A percentile compares a stretch with the other conserved stretches of the same genome.
These are phyloP conservation scores for Leptinotarsa peninsularis DNA, from an alignment of 2,888 invertebrate species.

Conservation along the genomic window DNA sequence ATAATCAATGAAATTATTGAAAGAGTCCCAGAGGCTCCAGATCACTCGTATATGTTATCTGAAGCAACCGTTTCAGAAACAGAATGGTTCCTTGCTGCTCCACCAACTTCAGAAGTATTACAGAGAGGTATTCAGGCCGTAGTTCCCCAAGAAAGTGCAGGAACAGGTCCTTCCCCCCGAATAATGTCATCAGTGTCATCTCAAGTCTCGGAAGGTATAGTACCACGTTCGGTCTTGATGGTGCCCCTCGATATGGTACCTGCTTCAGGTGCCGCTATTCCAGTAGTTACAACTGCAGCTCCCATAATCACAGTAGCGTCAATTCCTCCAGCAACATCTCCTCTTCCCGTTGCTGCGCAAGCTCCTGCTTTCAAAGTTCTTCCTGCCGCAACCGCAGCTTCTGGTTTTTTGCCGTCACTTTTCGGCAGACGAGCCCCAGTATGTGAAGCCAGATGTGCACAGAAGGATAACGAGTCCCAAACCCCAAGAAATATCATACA, in stretches of 20 bases:
- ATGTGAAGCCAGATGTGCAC: background rate
- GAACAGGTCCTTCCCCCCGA: background rate
- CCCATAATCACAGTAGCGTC: too few species aligned
- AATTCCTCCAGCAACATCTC: too few species aligned
- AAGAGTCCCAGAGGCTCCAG: background rate
- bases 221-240: conserved; percentile 13
- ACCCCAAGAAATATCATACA: background rate
- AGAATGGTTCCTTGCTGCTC: background rate
- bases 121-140: background rate
- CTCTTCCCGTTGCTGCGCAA: background rate
- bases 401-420: background rate
- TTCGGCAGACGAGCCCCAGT: background rate
- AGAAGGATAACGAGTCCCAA: background rate
- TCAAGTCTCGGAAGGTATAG: background rate
- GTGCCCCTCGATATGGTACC: background rate
- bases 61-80: background rate
- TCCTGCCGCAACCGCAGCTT: background rate
- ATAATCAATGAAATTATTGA: background rate
- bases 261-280: background rate
- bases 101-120: background rate
- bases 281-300: background rate
- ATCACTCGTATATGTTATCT: background rate
- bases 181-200: background rate
- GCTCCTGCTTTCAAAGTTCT: background rate
- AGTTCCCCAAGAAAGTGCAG: background rate